Evolutionary conservation across 2,797 vertebrate genomes (phyloP).

Genomic region (Tamandua tetradactyla): DNA sequence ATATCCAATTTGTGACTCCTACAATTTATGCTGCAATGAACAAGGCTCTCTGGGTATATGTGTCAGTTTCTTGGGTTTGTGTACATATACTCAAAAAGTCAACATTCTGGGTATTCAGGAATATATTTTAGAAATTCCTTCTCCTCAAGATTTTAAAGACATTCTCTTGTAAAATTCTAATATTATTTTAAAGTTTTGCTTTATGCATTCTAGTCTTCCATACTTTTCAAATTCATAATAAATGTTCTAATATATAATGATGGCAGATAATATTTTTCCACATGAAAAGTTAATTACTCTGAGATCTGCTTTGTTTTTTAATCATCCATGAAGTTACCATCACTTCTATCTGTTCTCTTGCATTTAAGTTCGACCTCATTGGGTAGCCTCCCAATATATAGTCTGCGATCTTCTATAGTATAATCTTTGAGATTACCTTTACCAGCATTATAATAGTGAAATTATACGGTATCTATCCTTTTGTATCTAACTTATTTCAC

Average conservation of each 20-base stretch:
- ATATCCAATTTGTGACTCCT: neutral
- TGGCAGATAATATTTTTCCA: slow-evolving; percentile 26
- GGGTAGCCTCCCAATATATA: too few relatives aligned
- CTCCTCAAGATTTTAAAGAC: slow-evolving; percentile 9
- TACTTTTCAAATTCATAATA: neutral
- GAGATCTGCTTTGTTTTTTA: slow-evolving; percentile 53
- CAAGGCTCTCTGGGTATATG: neutral
- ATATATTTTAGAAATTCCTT: slow-evolving; percentile 47
- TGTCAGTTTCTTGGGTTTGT: neutral
- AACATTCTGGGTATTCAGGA: slow-evolving; percentile 14
- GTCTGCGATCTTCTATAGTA: too few relatives aligned
- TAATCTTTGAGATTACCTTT: too few relatives aligned
- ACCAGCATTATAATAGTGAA: too few relatives aligned
- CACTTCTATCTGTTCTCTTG: too few relatives aligned
- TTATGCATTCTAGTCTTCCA: slow-evolving; percentile 53
- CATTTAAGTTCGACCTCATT: too few relatives aligned
- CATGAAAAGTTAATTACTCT: slow-evolving; percentile 47
- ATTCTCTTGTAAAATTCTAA: neutral
- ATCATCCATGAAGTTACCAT: slow-evolving; percentile 8
- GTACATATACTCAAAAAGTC: neutral
- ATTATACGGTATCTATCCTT: too few relatives aligned
- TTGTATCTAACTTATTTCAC: too few relatives aligned
- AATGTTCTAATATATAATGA: slow-evolving; percentile 1
- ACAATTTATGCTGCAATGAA: slow-evolving; percentile 36
- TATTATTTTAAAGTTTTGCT: neutral